Percentiles rank a stretch among this genome's conserved stretches.
Evolutionary conservation across 2,113 vertebrate genomes (phyloP).

Genomic region (Seriola rivoliana): DNA sequence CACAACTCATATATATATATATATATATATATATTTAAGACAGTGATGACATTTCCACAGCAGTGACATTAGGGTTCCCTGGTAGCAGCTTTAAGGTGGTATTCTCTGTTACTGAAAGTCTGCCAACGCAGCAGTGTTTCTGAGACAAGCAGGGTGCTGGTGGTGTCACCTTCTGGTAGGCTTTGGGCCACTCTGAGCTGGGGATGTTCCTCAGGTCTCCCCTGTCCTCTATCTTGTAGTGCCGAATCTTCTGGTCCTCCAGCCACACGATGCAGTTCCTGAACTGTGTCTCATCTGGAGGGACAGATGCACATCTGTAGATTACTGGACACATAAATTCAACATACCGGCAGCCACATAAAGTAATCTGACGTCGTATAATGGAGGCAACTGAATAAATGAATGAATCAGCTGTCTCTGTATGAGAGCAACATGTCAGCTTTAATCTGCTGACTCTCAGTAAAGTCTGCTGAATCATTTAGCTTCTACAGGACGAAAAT

Average conservation of each 20-base stretch:
- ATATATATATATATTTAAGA: not conserved
- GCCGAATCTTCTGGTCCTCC: constrained; percentile 98
- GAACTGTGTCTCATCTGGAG: constrained; percentile 95
- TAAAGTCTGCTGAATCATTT: too few relatives aligned
- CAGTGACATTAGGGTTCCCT: not conserved
- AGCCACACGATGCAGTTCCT: constrained; percentile 99
- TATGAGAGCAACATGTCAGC: too few relatives aligned
- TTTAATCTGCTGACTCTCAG: not conserved
- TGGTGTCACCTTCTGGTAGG: constrained; percentile 90
- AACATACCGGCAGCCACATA: not conserved
- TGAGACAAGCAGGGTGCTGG: not conserved
- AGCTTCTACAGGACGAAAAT: too few relatives aligned
- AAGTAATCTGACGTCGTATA: not conserved
- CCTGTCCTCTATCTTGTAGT: constrained; percentile 98
- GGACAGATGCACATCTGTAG: not conserved
- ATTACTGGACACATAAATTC: not conserved
- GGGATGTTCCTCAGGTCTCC: constrained; percentile 96
- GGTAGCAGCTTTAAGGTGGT: not conserved
- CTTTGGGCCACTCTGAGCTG: constrained; percentile 92
- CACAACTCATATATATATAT: not conserved
- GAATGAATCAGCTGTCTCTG: not conserved
- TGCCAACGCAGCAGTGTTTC: too few relatives aligned
- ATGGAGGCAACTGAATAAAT: not conserved
- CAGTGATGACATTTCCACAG: not conserved
- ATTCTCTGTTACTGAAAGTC: too few relatives aligned